Evolutionary conservation across 2,888 invertebrate species (phyloP).

Genomic region (Hydraecia micacea): DNA sequence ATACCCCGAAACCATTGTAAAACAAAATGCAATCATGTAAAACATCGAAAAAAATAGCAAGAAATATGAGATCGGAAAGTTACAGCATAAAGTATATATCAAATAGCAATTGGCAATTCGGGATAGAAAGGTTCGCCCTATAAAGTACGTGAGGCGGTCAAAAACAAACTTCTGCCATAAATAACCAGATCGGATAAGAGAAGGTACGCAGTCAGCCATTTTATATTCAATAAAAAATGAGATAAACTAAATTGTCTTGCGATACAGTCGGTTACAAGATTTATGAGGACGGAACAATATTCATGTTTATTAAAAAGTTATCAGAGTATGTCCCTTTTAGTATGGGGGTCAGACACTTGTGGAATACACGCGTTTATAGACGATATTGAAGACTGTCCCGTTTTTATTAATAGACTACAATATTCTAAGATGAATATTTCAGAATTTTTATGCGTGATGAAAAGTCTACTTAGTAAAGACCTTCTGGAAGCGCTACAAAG

Average conservation of each 20-base stretch:
- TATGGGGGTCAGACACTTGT: constrained; percentile 63
- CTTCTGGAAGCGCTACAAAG: neutral
- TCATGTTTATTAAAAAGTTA: constrained; percentile 70
- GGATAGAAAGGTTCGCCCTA: constrained; percentile 88
- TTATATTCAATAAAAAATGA: constrained; percentile 90
- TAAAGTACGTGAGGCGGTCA: constrained; percentile 90
- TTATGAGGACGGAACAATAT: constrained; percentile 74
- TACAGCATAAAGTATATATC: constrained; percentile 87
- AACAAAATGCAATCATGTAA: constrained; percentile 74
- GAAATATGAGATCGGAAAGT: constrained; percentile 85
- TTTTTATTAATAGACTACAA: constrained; percentile 2
- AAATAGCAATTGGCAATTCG: constrained; percentile 89
- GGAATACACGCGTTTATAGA: constrained; percentile 45
- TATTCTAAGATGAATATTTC: neutral
- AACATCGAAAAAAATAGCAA: constrained; percentile 75
- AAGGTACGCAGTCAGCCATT: constrained; percentile 87
- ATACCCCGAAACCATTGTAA: constrained; percentile 47
- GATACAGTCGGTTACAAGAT: constrained; percentile 81
- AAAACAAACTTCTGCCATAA: constrained; percentile 90
- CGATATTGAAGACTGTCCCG: constrained; percentile 28
- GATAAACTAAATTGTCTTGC: constrained; percentile 86
- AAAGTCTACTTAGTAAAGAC: neutral
- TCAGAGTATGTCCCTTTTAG: constrained; percentile 60
- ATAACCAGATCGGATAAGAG: constrained; percentile 89
- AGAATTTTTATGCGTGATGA: neutral